A percentile compares a stretch with the other conserved stretches of the same genome.
Conservation (phyloP, 92 coral and sea anemone species). For the Siderastrea radians region DNA sequence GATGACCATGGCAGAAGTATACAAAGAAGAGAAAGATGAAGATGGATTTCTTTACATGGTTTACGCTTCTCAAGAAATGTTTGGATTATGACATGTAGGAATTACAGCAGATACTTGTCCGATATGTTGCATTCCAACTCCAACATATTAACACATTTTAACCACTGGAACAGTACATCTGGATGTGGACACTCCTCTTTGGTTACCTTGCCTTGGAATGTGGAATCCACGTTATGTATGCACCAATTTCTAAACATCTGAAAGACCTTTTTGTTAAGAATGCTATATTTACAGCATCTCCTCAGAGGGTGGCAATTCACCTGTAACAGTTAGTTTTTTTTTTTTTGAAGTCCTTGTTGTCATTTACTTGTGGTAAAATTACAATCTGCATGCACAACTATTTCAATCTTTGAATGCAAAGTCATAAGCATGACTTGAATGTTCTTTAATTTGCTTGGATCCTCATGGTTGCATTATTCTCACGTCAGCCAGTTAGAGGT, state of each 20-base stretch:
- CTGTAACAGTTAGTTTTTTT: background rate
- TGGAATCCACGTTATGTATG: background rate
- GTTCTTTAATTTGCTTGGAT: too few relatives aligned
- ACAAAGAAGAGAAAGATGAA: slow-evolving; percentile 99
- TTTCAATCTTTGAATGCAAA: too few relatives aligned
- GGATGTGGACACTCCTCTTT: background rate
- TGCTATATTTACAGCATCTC: background rate
- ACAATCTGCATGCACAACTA: too few relatives aligned
- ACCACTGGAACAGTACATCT: background rate
- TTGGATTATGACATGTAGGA: slow-evolving; percentile 73
- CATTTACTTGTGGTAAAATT: too few relatives aligned
- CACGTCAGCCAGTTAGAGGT: too few relatives aligned
- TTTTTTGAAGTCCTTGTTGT: too few relatives aligned
- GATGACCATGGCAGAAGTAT: slow-evolving; percentile 96
- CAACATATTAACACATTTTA: background rate
- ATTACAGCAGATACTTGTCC: background rate
- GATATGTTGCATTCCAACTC: background rate
- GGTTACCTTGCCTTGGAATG: background rate
- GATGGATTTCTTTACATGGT: slow-evolving; percentile 99
- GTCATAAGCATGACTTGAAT: too few relatives aligned
- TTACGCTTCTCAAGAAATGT: slow-evolving; percentile 99
- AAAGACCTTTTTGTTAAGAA: background rate
- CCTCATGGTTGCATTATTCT: too few relatives aligned
- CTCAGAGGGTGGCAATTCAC: background rate
- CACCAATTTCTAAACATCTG: background rate